Base-by-base conservation (phyloP, 30 jellyfish, hydroid and myxozoan species). In the Pseudorhiza aurosa region DNA sequence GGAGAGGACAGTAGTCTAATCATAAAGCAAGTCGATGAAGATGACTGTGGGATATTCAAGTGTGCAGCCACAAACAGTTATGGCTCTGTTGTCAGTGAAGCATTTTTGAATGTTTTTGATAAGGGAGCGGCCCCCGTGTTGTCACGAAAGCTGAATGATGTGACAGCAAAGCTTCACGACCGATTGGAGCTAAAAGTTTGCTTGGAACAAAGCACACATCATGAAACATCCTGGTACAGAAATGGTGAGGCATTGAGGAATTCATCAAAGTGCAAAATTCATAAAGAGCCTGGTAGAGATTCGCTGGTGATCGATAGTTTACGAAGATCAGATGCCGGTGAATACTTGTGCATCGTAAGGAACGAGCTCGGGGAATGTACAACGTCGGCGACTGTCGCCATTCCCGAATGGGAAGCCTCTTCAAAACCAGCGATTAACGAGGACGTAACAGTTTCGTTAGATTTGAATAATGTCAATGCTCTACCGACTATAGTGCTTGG, bases 31-130 rank as follows among this genome's bases (percentile, higher is more conserved):
- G 96, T 77, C 12, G 76, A 65, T 11, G 83, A 50, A 8, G 92
- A 79, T 59, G 97, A 94, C 80, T 65, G 94, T 53, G 99, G 99
- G 30, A 72, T 94, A 15, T 94, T 88, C 89, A 83, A 87, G 55
- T 94, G 99, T 42, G 95, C 81, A 53, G 99, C 99, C 12, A 74
- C 84, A 32, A 94, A 87, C 58, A 65, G 82, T 29, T 87, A 75
- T 31, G 96, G 96, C 33, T 62, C 89, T 6, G 88, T 59, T 17
- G 70, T 83, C 6, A 74, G 95, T 32, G 95, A 88, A 58, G 95
- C 96, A 8, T 60, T 77, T 21, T 68, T 87, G 53, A 77, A 68
- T 37, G 92, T 87, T 24, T 58, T 59, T 9, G 82, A 68, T 14
- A 82, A 65, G 17, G 51, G 12, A 11, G 75, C 44, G 14, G 69